These are phyloP conservation scores for Anoplophora glabripennis DNA, from an alignment of 1,140 invertebrate genomes.

Conservation along the genomic window DNA sequence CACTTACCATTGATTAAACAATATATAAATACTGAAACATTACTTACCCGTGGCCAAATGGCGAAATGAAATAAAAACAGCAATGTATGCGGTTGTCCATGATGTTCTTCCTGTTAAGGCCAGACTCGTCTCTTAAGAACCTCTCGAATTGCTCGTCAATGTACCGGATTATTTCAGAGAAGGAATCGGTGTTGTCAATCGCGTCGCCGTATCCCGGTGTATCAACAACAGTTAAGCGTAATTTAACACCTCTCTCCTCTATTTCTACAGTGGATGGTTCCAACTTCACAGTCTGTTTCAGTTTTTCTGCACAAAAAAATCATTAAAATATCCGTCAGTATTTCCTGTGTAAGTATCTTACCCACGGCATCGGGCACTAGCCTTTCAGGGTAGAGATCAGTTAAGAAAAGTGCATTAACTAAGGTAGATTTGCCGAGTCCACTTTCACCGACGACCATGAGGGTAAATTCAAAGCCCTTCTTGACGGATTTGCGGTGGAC, in stretches of 20 bases:
- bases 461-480: constrained; percentile 95
- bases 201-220: constrained; percentile 99
- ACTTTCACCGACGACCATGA: constrained; percentile 97
- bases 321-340: background rate
- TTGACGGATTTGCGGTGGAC: constrained; percentile 95
- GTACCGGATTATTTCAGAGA: constrained; percentile 86
- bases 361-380: constrained; percentile 82
- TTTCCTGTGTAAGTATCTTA: constrained; percentile 48
- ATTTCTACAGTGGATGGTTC: constrained; percentile 93
- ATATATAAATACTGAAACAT: too few relatives aligned
- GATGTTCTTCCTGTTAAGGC: constrained; percentile 86
- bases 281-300: constrained; percentile 83
- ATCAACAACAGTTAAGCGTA: constrained; percentile 88
- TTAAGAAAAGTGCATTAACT: constrained; percentile 96
- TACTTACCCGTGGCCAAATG: constrained; percentile 90
- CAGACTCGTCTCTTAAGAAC: constrained; percentile 87
- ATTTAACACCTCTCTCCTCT: constrained; percentile 87
- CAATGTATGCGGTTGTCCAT: constrained; percentile 92
- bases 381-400: constrained; percentile 89
- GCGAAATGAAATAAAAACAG: constrained; percentile 99
- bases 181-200: constrained; percentile 95
- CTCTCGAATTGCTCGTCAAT: constrained; percentile 94
- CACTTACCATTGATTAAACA: too few relatives aligned
- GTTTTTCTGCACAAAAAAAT: constrained; percentile 65
- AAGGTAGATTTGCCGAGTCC: constrained; percentile 97